phyloP scores from a whole-genome alignment of 1,140 invertebrate genomes.

The Drosophila aff. region DNA sequence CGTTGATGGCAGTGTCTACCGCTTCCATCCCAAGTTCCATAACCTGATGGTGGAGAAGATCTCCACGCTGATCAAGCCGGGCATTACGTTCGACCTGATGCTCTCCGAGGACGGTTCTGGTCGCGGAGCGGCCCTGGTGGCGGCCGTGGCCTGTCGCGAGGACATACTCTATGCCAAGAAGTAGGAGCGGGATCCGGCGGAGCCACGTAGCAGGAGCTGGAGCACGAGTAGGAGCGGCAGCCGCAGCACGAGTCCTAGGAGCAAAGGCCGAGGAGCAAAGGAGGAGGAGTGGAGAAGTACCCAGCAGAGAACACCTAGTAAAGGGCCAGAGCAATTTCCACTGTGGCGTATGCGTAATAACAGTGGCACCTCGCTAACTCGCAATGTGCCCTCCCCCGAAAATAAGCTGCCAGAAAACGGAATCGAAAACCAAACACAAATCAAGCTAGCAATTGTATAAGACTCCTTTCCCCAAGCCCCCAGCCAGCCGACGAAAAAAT shows the following conservation, averaged over 20 bases:
- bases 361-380: slow-evolving; percentile 37
- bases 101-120: slow-evolving; percentile 99
- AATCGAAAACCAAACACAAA: slow-evolving; percentile 24
- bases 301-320: slow-evolving; percentile 38
- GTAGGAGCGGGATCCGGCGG: slow-evolving; percentile 34
- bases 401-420: slow-evolving; percentile 30
- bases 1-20: slow-evolving; percentile 99
- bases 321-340: slow-evolving; percentile 25
- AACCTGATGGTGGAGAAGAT: slow-evolving; percentile 98
- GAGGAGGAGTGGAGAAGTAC: slow-evolving; percentile 17
- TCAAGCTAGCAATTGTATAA: slow-evolving; percentile 14
- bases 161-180: slow-evolving; percentile 72
- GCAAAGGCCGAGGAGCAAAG: slow-evolving; percentile 10
- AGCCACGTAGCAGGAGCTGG: slow-evolving; percentile 14
- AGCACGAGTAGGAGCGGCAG: slow-evolving; percentile 13
- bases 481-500: neutral
- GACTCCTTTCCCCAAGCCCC: slow-evolving; percentile 2
- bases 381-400: slow-evolving; percentile 17
- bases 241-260: slow-evolving; percentile 27
- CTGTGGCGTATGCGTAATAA: slow-evolving; percentile 43
- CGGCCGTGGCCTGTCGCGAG: slow-evolving; percentile 92
- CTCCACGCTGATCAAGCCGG: slow-evolving; percentile 89
- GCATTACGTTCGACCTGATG: slow-evolving; percentile 96
- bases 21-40: slow-evolving; percentile 99
- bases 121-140: slow-evolving; percentile 98